Evolutionary conservation across 1,140 invertebrate genomes (phyloP).

Genomic region (Copidosoma floridanum): DNA sequence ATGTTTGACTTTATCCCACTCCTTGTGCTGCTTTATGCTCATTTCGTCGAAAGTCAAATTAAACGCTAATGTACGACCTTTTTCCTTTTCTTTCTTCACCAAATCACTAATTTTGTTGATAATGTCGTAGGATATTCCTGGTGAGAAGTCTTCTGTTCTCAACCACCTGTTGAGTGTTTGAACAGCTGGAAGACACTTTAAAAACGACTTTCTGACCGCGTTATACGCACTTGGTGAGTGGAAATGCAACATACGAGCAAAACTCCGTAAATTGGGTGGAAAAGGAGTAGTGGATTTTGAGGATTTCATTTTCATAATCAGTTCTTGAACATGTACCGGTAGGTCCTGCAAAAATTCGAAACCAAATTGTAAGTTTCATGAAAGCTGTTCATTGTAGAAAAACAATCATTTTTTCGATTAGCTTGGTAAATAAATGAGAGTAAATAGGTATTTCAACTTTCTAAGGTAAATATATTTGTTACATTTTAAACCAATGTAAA

Average conservation of each 20-base stretch:
- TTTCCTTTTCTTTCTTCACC: neutral
- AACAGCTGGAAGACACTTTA: neutral
- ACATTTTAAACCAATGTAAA: no score
- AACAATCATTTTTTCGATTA: no score
- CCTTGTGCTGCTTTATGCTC: constrained; percentile 15
- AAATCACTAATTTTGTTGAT: neutral
- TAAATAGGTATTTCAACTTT: no score
- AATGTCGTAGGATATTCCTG: neutral
- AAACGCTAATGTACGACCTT: neutral
- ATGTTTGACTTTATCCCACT: neutral
- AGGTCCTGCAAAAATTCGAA: no score
- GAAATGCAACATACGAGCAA: neutral
- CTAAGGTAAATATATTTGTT: no score
- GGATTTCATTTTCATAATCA: no score
- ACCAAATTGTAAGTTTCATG: no score
- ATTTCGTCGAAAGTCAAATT: constrained; percentile 27
- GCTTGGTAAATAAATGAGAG: no score
- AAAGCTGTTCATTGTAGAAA: no score
- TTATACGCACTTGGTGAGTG: neutral
- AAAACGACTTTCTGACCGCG: neutral
- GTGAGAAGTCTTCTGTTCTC: neutral
- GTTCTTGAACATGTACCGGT: no score
- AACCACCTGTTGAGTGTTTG: neutral
- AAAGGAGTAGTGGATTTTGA: no score
- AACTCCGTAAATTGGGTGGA: neutral